Conservation (phyloP, 2,113 vertebrate genomes). For the Alligator mississippiensis region DNA sequence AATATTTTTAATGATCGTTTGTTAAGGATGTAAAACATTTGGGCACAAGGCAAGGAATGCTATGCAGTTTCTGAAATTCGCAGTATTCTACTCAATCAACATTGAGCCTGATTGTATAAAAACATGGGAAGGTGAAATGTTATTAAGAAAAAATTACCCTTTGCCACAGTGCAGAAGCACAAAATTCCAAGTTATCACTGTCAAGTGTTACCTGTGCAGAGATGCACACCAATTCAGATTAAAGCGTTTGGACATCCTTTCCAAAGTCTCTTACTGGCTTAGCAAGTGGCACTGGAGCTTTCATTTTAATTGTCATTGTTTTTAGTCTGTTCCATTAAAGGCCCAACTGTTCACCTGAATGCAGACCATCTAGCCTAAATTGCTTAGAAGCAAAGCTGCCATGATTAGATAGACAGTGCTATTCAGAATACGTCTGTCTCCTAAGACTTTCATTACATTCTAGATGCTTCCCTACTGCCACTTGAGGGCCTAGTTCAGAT, state of each 20-base stretch:
- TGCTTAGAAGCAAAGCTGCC: constrained; percentile 19
- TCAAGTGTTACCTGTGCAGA: background rate
- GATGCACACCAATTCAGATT: background rate
- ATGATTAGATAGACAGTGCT: background rate
- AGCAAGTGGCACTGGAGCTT: accelerated
- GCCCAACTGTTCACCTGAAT: background rate
- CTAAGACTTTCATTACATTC: background rate
- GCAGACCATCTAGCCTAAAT: background rate
- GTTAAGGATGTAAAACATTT: background rate
- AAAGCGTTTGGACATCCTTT: background rate
- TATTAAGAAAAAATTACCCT: background rate
- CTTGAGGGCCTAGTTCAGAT: background rate
- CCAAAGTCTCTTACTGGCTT: background rate
- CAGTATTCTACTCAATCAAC: accelerated
- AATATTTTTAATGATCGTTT: background rate
- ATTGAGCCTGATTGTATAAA: background rate
- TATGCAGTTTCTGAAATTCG: background rate
- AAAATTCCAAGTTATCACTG: background rate
- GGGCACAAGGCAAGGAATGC: accelerated
- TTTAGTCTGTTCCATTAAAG: background rate
- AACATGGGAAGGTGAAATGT: background rate
- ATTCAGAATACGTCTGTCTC: constrained; percentile 2
- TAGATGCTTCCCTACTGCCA: background rate
- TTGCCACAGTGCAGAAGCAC: background rate
- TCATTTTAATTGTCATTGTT: background rate